These are phyloP conservation scores for Phyllostomus discolor DNA, from an alignment of 2,113 vertebrate species.

Conservation along the genomic window DNA sequence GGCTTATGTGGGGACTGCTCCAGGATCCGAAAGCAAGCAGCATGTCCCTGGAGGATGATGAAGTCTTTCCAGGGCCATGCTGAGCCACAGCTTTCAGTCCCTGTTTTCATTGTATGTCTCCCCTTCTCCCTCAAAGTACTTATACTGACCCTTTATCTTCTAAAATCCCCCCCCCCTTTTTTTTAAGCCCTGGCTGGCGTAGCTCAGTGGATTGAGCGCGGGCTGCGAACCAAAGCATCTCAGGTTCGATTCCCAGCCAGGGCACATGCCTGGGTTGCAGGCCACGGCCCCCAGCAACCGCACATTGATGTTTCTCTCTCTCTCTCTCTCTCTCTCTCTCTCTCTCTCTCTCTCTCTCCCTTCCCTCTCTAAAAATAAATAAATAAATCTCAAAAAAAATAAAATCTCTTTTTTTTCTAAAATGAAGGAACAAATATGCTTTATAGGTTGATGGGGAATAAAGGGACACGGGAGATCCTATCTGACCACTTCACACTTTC, in stretches of 20 bases:
- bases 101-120: neutral
- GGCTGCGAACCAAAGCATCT: too few relatives aligned
- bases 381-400: too few relatives aligned
- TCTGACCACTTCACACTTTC: neutral
- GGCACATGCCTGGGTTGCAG: too few relatives aligned
- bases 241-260: too few relatives aligned
- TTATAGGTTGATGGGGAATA: neutral
- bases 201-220: too few relatives aligned
- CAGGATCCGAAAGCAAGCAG: neutral
- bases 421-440: neutral
- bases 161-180: neutral
- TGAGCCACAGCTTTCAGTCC: neutral
- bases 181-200: too few relatives aligned
- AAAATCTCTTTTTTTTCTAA: neutral
- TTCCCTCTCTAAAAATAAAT: too few relatives aligned
- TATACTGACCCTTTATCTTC: neutral
- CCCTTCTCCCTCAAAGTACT: neutral
- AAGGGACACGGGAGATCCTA: neutral
- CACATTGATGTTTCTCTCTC: too few relatives aligned
- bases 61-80: neutral
- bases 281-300: too few relatives aligned
- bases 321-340: too few relatives aligned
- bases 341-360: too few relatives aligned
- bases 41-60: fast-evolving
- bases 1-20: neutral